Evolutionary conservation across 2,113 vertebrate genomes (phyloP).

Genomic region (Eurypyga helias): DNA sequence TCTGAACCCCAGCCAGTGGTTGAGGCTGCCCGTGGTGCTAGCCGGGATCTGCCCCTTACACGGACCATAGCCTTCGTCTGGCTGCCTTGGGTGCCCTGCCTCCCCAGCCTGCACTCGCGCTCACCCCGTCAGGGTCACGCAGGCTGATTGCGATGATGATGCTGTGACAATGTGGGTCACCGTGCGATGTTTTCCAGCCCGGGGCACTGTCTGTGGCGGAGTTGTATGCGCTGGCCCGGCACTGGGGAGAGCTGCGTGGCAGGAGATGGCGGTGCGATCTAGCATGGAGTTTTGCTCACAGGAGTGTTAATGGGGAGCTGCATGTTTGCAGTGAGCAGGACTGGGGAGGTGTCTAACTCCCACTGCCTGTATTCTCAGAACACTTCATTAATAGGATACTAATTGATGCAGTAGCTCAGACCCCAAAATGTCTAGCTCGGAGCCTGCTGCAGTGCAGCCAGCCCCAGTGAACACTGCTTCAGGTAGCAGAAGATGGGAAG

Average conservation of each 20-base stretch:
- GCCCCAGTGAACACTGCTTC: not conserved
- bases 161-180: not conserved
- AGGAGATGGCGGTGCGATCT: not conserved
- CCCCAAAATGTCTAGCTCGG: not conserved
- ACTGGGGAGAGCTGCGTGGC: rapidly evolving
- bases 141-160: rapidly evolving
- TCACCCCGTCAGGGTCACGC: not conserved
- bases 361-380: not conserved
- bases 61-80: rapidly evolving
- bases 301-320: not conserved
- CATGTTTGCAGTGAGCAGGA: not conserved
- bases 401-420: not conserved
- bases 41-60: not conserved
- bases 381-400: not conserved
- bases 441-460: not conserved
- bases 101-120: rapidly evolving
- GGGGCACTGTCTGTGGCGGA: not conserved
- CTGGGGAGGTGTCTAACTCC: not conserved
- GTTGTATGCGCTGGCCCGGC: rapidly evolving
- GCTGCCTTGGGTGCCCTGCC: not conserved
- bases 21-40: not conserved
- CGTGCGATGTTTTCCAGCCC: not conserved
- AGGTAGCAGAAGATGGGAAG: not conserved
- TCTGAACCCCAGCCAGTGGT: not conserved
- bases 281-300: not conserved